A percentile compares a stretch with the other conserved stretches of the same genome.
Conservation (phyloP, 2,888 invertebrate genomes). For the Tethea ocularis region DNA sequence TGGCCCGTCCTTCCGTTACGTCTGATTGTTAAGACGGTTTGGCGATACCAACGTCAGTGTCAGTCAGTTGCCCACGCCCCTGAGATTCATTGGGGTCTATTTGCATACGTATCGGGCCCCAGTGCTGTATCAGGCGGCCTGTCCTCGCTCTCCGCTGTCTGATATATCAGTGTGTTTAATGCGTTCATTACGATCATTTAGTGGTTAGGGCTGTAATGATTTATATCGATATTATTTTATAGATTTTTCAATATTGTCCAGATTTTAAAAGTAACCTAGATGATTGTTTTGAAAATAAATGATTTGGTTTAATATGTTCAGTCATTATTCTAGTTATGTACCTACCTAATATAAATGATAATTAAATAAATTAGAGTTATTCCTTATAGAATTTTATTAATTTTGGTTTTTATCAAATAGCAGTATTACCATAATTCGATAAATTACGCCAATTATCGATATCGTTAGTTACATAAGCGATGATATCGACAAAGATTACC, state of each 20-base stretch:
- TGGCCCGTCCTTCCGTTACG: constrained; percentile 45
- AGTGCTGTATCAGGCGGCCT: constrained; percentile 67
- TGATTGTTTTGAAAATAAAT: no score
- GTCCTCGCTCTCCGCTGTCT: constrained; percentile 65
- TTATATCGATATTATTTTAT: constrained; percentile 20
- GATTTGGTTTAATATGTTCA: no score
- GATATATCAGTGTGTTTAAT: constrained; percentile 79
- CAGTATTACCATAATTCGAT: constrained; percentile 7
- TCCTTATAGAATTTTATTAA: no score
- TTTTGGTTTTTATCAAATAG: not conserved
- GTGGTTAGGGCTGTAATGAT: constrained; percentile 47
- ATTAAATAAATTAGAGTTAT: no score
- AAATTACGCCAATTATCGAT: constrained; percentile 17
- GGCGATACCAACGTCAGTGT: constrained; percentile 75
- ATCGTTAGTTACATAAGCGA: constrained; percentile 18
- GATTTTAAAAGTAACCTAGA: no score
- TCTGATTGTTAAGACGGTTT: constrained; percentile 53
- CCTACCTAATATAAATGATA: no score
- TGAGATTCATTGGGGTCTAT: constrained; percentile 76
- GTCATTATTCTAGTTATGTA: not conserved
- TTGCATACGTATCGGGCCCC: constrained; percentile 77
- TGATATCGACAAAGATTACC: constrained; percentile 46
- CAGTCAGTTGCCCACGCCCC: constrained; percentile 79
- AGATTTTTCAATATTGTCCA: no score
- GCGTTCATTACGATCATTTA: constrained; percentile 76